Evolutionary conservation across 2,113 vertebrate genomes (phyloP).

Genomic region (Corythornis cristatus): DNA sequence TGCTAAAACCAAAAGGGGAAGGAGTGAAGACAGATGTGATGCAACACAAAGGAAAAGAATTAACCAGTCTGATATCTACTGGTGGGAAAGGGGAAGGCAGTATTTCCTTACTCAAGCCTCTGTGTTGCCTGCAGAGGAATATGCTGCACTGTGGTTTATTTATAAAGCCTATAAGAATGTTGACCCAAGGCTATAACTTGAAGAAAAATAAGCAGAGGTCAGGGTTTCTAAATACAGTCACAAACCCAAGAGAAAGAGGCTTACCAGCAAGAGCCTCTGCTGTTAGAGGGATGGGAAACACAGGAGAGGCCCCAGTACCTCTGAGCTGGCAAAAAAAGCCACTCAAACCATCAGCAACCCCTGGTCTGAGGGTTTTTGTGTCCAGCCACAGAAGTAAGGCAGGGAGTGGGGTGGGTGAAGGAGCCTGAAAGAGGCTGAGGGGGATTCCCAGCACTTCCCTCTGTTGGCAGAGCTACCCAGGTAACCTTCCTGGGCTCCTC

Average conservation of each 20-base stretch:
- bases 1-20: not conserved
- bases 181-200: not conserved
- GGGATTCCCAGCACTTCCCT: not conserved
- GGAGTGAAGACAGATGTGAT: not conserved
- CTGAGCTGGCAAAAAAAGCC: not conserved
- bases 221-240: not conserved
- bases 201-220: conserved; percentile 34
- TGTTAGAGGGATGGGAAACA: not conserved
- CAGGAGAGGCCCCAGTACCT: not conserved
- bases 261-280: not conserved
- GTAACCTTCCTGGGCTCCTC: not conserved
- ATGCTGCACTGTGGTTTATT: conserved; percentile 2
- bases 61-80: not conserved
- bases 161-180: conserved; percentile 39
- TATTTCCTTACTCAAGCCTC: not conserved
- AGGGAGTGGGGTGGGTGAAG: not conserved
- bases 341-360: not conserved
- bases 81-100: conserved; percentile 41
- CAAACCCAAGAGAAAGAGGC: not conserved
- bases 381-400: not conserved
- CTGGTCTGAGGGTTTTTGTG: not conserved
- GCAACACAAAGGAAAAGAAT: not conserved
- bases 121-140: not conserved
- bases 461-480: not conserved
- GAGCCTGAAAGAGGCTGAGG: not conserved